Conservation (phyloP, 2,113 vertebrate species). For the Esox niger region DNA sequence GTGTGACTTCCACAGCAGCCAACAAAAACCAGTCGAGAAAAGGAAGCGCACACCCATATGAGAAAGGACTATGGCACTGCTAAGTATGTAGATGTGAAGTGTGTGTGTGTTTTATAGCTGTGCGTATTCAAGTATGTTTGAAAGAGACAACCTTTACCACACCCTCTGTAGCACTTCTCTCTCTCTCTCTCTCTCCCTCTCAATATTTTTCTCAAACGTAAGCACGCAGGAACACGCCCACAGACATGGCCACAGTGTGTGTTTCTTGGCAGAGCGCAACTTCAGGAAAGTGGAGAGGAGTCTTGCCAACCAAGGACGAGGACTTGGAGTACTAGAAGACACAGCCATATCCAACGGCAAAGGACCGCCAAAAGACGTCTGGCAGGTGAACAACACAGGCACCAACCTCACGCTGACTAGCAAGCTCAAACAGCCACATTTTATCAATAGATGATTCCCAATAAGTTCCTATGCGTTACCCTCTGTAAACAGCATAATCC, state of each 20-base stretch:
- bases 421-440: neutral
- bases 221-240: constrained; percentile 6
- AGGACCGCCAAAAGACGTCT: neutral
- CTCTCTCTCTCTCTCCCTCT: neutral
- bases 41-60: constrained; percentile 42
- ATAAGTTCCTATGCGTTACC: neutral
- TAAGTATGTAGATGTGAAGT: neutral
- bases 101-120: neutral
- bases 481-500: neutral
- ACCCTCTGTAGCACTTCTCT: neutral
- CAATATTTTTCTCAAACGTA: no score
- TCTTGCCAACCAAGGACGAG: constrained; percentile 11
- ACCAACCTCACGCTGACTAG: neutral
- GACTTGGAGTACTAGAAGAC: constrained; percentile 23
- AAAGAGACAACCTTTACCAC: neutral
- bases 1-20: neutral
- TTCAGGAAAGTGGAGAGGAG: constrained; percentile 25
- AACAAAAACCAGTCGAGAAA: constrained; percentile 16
- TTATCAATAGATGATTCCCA: neutral
- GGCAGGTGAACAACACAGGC: neutral
- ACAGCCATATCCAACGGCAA: neutral
- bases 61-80: constrained; percentile 27
- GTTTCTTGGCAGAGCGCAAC: neutral
- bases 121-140: neutral
- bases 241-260: no score